Evolutionary conservation across 2,888 invertebrate genomes (phyloP), one percentile per base, ranked within the genome.

Genomic region (Stenolophus ochropezus): DNA sequence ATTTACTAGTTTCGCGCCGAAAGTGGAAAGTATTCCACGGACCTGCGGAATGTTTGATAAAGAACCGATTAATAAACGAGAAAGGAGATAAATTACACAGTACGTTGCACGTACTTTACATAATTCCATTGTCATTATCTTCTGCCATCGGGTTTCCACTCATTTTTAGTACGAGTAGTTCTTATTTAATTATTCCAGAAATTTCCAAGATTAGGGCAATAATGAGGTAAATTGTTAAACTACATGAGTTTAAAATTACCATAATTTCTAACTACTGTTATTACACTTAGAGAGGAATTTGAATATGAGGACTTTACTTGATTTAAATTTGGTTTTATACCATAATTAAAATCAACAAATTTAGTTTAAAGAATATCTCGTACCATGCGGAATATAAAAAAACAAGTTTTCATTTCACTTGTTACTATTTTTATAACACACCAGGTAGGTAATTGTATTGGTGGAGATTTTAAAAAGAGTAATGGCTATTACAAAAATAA

Each of bases 131-230:
- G n/a, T 61, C 23, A 61, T 61, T 61, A 56, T 61, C 11, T 61
- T 25, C 8, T 61, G 21, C 11, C 23, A 61, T 61, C 61, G 11
- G 14, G 61, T 14, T 61, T 25, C 25, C n/a, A 14, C 11, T 61
- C 11, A 25, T 25, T 61, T 25, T 61, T 51, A 42, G 8, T 42
- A 42, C 33, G 33, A 61, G 25, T 25, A 25, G 58, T 25, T 21
- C n/a, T 11, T 61, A 61, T 61, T 61, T 61, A 61, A 61, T 56
- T 56, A 61, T 61, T 61, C 23, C 23, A 61, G 61, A 25, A 56
- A 61, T 61, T 61, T 25, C 61, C 61, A 61, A 53, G 27, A 61
- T 61, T 61, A 61, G 3, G 14, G 25, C 4, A 61, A 25, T 61
- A 61, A 61, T 61, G n/a, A 25, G 25, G 61, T 61, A 61, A 61